Evolutionary conservation across 1,140 invertebrate species (phyloP), one percentile per base, ranked within the genome.

Genomic region (Temnothorax curvispinosus): DNA sequence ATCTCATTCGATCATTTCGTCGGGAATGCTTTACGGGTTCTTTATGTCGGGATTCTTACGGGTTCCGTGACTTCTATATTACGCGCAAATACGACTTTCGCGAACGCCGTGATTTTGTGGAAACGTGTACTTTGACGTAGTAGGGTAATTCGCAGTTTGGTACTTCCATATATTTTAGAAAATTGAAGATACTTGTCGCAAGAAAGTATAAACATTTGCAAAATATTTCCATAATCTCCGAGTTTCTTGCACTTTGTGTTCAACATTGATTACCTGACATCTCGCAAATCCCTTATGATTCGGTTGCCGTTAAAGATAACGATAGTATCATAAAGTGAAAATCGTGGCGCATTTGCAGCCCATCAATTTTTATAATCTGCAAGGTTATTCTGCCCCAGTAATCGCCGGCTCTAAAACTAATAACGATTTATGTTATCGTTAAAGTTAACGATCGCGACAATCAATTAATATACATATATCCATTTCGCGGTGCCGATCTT

Each of bases 351-450:
- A 27, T 74, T 72, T 74, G 56, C 27, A 72, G 18, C 21, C 72
- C 50, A 72, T 72, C 18, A 74, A 74, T 82, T 82, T 58, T 54
- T 32, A 52, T 47, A 74, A 82, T 82, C 52, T 32, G 13, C 15
- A 3, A 72, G 41, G 9, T 44, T 27, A 27, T 27, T 80, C 47
- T 47, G 41, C 41, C 15, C 27, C 11, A 15, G 15, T 82, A 72
- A 82, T 82, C n/a, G 38, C 27, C 52, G 27, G 11, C 11, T 82
- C 52, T 47, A 47, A 41, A 82, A 72, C 13, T 82, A 54, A 74
- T 82, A 47, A 60, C 67, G 18, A 72, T 74, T 82, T 74, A 82
- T 82, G 9, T 69, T 41, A 69, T 69, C 80, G 41, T 74, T 82
- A 72, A 74, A 50, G 18, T 65, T 81, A 82, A 72, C 38, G 65